Evolutionary conservation across 2,797 vertebrate genomes (phyloP), one percentile per base, ranked within the genome.

Genomic region (Hypotaenidia okinawae): DNA sequence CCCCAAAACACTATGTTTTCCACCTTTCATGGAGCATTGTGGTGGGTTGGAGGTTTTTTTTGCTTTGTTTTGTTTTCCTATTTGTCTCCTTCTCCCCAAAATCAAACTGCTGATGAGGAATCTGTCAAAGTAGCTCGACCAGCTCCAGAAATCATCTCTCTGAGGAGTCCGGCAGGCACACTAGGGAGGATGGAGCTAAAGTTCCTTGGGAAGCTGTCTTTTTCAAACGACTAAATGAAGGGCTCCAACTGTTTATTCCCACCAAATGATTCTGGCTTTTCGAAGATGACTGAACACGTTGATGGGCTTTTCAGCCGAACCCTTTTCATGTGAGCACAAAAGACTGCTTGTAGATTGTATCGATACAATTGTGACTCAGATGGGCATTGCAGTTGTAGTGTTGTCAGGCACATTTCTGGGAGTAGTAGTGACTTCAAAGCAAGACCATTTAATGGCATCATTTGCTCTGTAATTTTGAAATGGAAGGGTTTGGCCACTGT

Each of bases 301-400:
- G 87, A 95, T 72, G 84, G 80, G 52, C 54, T 68, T 95, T 94
- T 95, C 91, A 96, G 95, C 78, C 18, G 93, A 75, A 79, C n/a
- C 84, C 64, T 82, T 96, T 95, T 91, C 89, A 95, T 89, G 68
- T n/a, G 72, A 94, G 78, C 90, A 92, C 93, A 96, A 93, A 97
- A 89, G 84, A 19, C 58, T 54, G 49, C 62, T 73, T 91, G 90
- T 93, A 61, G 88, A 83, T 81, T 45, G 21, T 80, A 77, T 85
- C 93, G n/a, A 23, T 68, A 66, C 79, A 59, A 14, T 68, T 47
- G 92, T 93, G 94, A 32, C 88, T 89, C 39, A 61, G 84, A 22
- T 79, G 90, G 92, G 64, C 93, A 41, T 6, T 57, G 70, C 2
- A 2, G 92, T 63, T 77, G 90, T 49, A 37, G 69, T 17, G 84